These are phyloP conservation scores for Tuberolachnus salignus DNA, from an alignment of 2,888 invertebrate genomes.

Conservation along the genomic window DNA sequence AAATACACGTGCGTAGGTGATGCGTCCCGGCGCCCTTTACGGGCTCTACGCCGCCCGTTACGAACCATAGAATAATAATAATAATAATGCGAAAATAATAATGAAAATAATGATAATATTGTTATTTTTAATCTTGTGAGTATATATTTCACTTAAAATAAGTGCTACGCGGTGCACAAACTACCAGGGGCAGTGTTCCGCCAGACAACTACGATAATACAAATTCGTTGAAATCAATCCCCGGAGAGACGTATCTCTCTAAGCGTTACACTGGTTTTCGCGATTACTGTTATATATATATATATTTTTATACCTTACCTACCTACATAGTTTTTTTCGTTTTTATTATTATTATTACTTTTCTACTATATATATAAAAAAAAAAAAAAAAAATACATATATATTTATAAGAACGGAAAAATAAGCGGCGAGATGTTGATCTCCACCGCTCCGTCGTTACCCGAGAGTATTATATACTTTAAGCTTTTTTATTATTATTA, in stretches of 20 bases:
- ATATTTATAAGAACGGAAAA: neutral
- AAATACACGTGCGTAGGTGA: no score
- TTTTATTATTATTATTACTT: no score
- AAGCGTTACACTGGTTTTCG: neutral
- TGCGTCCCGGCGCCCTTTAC: no score
- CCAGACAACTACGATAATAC: neutral
- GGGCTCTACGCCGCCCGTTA: no score
- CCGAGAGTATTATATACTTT: no score
- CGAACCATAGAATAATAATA: no score
- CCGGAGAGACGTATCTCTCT: neutral
- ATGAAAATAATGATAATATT: neutral
- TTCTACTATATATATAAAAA: no score
- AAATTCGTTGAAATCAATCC: neutral
- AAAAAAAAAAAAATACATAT: neutral
- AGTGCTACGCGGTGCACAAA: neutral
- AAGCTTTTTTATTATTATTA: no score
- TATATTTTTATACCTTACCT: neutral
- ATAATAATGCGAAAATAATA: no score
- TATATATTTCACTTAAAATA: neutral
- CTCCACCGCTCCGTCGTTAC: no score
- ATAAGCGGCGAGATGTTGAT: no score
- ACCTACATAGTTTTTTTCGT: no score
- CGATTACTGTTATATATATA: neutral
- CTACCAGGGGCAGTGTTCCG: neutral
- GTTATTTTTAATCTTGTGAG: conserved; percentile 1